A percentile compares a stretch with the other conserved stretches of the same genome.
These are phyloP conservation scores for Lasioglossum zephyrum DNA, from an alignment of 2,888 invertebrate genomes.

Conservation along the genomic window DNA sequence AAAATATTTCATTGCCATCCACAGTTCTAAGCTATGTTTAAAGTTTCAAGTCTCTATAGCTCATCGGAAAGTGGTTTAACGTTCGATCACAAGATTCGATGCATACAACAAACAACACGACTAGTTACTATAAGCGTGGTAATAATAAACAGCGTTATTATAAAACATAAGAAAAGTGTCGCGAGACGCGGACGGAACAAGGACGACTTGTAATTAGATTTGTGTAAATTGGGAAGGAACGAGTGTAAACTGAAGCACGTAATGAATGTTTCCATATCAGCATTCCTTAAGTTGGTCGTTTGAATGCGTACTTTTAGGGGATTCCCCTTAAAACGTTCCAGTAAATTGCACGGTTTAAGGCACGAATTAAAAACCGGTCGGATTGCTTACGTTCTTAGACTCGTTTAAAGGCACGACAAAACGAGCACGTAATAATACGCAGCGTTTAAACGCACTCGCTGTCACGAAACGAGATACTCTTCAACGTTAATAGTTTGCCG, in stretches of 20 bases:
- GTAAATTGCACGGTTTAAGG: background rate
- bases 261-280: background rate
- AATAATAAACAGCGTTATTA: background rate
- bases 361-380: background rate
- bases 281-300: background rate
- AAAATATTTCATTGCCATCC: too few species aligned
- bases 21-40: too few species aligned
- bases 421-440: background rate
- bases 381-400: background rate
- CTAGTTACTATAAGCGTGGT: too few species aligned
- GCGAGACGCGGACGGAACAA: too few species aligned
- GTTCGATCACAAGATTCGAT: too few species aligned
- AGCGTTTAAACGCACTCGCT: constrained; percentile 4
- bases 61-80: too few species aligned
- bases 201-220: background rate
- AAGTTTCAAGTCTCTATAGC: too few species aligned
- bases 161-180: background rate
- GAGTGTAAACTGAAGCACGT: background rate
- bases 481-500: constrained; percentile 4
- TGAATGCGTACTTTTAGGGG: background rate
- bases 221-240: background rate
- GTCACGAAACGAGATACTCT: constrained; percentile 10
- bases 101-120: too few species aligned
- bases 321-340: background rate
- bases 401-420: background rate